Conservation (phyloP, 2,888 invertebrate species). For the Lasioglossum malachurum region DNA sequence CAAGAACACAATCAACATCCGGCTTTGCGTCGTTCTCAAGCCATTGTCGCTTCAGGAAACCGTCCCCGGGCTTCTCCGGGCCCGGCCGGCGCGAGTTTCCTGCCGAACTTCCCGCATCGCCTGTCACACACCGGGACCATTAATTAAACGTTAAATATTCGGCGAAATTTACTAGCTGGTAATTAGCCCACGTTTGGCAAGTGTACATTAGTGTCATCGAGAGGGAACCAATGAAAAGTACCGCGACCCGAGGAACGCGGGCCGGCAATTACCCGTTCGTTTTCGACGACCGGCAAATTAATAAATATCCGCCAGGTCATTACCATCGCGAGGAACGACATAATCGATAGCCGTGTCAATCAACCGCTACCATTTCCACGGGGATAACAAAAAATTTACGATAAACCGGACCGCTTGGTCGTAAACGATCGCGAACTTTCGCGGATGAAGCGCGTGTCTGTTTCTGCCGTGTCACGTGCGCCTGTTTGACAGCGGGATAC, state of each 20-base stretch:
- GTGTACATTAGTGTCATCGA: not conserved
- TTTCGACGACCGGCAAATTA: conserved; percentile 3
- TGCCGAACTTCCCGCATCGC: conserved; percentile 4
- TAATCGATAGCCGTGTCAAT: not conserved
- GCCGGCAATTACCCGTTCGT: not conserved
- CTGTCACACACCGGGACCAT: not conserved
- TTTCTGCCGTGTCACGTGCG: conserved; percentile 58
- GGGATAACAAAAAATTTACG: not conserved
- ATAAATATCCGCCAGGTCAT: not conserved
- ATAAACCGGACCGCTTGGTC: not conserved
- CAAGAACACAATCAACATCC: conserved; percentile 6
- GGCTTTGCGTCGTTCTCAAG: conserved; percentile 16
- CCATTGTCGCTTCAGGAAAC: conserved; percentile 15
- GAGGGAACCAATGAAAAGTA: not conserved
- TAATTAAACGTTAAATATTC: not conserved
- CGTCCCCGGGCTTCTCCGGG: not conserved
- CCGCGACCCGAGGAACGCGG: not conserved
- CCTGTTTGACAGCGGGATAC: conserved; percentile 47
- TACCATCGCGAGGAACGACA: not conserved
- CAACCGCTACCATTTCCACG: not conserved
- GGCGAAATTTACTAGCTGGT: conserved; percentile 8
- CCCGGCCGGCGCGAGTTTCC: not conserved
- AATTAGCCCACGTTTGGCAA: conserved; percentile 9
- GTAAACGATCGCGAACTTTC: not conserved
- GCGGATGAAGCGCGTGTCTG: conserved; percentile 59